Evolutionary conservation across 1,140 invertebrate species (phyloP).

Genomic region (Tetranychus cinnabarinus): DNA sequence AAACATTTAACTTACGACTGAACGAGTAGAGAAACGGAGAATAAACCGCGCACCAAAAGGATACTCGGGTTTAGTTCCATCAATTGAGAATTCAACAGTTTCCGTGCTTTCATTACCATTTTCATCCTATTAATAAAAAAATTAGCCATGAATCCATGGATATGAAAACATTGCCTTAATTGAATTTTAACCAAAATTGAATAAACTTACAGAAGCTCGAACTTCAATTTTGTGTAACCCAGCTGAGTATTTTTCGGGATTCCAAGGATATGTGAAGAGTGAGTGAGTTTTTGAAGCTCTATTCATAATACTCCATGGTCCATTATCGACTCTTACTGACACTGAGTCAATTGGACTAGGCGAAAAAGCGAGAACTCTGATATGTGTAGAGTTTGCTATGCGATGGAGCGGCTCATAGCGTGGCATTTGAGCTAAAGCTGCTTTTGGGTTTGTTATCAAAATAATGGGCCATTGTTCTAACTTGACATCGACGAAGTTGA

Average conservation of each 20-base stretch:
- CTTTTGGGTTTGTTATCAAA: slow-evolving; percentile 67
- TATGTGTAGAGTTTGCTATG: slow-evolving; percentile 45
- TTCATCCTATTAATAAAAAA: slow-evolving; percentile 28
- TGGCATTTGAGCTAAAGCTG: slow-evolving; percentile 43
- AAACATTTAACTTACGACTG: slow-evolving; percentile 33
- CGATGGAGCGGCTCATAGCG: slow-evolving; percentile 42
- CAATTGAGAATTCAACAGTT: slow-evolving; percentile 48
- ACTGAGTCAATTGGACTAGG: slow-evolving; percentile 30
- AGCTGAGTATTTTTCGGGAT: slow-evolving; percentile 32
- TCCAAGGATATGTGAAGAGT: slow-evolving; percentile 45
- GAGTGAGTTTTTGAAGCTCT: slow-evolving; percentile 26
- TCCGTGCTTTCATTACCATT: slow-evolving; percentile 29
- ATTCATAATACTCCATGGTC: slow-evolving; percentile 33
- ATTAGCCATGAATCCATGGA: background rate
- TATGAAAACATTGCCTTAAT: slow-evolving; percentile 12
- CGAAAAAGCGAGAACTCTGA: slow-evolving; percentile 29
- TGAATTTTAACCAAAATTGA: too few species aligned
- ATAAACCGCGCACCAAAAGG: slow-evolving; percentile 36
- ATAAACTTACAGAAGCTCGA: slow-evolving; percentile 9
- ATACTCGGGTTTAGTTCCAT: slow-evolving; percentile 39
- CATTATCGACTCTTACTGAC: slow-evolving; percentile 31
- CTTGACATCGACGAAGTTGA: slow-evolving; percentile 60
- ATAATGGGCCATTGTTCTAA: slow-evolving; percentile 54
- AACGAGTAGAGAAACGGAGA: slow-evolving; percentile 44
- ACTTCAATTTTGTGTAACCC: slow-evolving; percentile 39